Evolutionary conservation across 2,797 vertebrate species (phyloP), one percentile per base, ranked within the genome.

Genomic region (Sebastes variabilis): DNA sequence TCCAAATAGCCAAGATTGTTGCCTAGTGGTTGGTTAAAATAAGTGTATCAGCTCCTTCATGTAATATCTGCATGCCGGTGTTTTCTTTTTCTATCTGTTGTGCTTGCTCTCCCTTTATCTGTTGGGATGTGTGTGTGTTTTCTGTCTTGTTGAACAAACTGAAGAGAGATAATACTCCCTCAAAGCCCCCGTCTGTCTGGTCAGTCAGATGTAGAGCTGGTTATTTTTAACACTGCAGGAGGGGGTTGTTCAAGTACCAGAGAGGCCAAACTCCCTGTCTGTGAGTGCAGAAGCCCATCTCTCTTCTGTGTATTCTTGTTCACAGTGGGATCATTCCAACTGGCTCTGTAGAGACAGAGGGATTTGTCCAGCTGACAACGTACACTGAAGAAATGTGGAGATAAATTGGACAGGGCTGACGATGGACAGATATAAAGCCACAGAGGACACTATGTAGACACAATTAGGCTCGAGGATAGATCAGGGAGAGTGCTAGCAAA

Each of bases 191-290:
- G 89, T 92, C 90, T 92, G 92, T 93, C 93, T 94, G 91, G 90
- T 85, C 89, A 90, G 93, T 93, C 88, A 83, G 88, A 92, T 82
- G 82, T 85, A 90, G 90, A 81, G 92, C 81, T 87, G 89, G 93
- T 92, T 96, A 95, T 96, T 95, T 95, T 95, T 95, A 95, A 93
- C 93, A 84, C 85, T 72, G 83, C 73, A 60, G 86, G 87, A 46
- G 77, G 82, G 82, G 88, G 79, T 76, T 88, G 87, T 87, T 83
- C 36, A 83, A 88, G 90, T 93, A 93, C 93, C 91, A 89, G 80
- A 86, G 84, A 87, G 86, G 81, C 84, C 85, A 84, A 88, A 79
- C 88, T 76, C 81, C 67, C 75, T 42, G 55, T 79, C 83, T 82
- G 77, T 60, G 72, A 81, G 84, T 66, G 62, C 66, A 70, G 72